Conservation (phyloP, 1,140 invertebrate genomes). For the Sminthurinus signatus region DNA sequence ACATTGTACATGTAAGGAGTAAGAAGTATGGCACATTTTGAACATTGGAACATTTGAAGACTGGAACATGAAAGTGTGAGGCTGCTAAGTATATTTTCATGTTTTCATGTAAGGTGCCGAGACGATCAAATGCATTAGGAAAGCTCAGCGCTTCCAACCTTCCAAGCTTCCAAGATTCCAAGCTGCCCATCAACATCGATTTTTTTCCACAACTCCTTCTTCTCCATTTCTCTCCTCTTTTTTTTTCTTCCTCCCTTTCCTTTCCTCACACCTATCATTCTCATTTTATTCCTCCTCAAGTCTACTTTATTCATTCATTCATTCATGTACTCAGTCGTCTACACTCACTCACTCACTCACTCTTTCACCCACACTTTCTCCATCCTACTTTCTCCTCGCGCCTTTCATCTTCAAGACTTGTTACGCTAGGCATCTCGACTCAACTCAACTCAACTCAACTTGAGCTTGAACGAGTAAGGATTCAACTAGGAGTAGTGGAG, state of each 20-base stretch:
- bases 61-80: background rate
- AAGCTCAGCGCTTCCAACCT: no score
- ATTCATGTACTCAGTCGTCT: no score
- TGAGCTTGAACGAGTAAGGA: no score
- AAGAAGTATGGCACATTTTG: constrained; percentile 22
- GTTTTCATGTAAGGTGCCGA: constrained; percentile 29
- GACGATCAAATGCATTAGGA: constrained; percentile 24
- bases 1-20: background rate
- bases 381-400: background rate
- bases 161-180: no score
- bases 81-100: constrained; percentile 31
- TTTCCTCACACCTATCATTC: constrained; percentile 6
- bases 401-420: no score
- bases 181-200: constrained; percentile 30
- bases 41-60: constrained; percentile 11
- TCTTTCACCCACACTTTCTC: background rate
- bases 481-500: no score
- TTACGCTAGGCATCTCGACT: no score
- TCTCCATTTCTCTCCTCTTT: background rate
- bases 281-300: constrained; percentile 8
- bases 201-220: no score
- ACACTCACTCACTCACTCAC: no score
- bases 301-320: constrained; percentile 12
- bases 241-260: background rate
- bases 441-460: no score